Percentiles rank a stretch among this genome's conserved stretches.
Evolutionary conservation across 1,140 invertebrate genomes (phyloP).

Genomic region (Trichoplusia ni): DNA sequence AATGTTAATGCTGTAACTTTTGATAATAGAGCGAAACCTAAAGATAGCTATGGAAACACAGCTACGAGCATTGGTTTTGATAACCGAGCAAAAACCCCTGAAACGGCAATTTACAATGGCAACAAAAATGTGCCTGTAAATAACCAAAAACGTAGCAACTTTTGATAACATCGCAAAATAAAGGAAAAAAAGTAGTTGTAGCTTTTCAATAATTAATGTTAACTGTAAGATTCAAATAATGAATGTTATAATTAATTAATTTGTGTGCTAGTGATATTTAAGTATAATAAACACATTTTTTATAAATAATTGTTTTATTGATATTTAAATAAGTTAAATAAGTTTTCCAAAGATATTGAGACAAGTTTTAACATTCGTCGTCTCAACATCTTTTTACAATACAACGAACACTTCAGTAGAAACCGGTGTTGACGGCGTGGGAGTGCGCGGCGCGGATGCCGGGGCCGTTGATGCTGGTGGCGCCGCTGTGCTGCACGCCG

Average conservation of each 20-base stretch:
- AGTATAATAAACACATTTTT: constrained; percentile 16
- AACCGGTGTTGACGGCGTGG: constrained; percentile 59
- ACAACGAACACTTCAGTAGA: constrained; percentile 44
- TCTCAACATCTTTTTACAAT: constrained; percentile 49
- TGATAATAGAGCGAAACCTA: constrained; percentile 43
- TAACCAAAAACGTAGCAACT: background rate
- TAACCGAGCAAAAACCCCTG: background rate
- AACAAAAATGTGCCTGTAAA: background rate
- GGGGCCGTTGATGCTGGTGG: constrained; percentile 61
- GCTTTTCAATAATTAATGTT: background rate
- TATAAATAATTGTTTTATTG: constrained; percentile 39
- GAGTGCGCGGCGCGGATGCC: constrained; percentile 64
- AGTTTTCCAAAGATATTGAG: constrained; percentile 44
- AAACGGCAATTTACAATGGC: background rate
- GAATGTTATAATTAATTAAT: background rate
- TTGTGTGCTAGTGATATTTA: background rate
- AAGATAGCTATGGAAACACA: no score
- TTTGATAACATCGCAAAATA: background rate
- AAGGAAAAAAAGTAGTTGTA: background rate
- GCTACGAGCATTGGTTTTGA: background rate
- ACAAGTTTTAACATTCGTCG: constrained; percentile 57
- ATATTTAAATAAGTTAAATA: constrained; percentile 7
- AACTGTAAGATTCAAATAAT: background rate
- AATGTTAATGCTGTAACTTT: constrained; percentile 45
- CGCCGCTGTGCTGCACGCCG: constrained; percentile 55